A percentile compares a stretch with the other conserved stretches of the same genome.
Conservation (phyloP, 53 echinoderm and acorn worm species). For the Luidia sarsii region DNA sequence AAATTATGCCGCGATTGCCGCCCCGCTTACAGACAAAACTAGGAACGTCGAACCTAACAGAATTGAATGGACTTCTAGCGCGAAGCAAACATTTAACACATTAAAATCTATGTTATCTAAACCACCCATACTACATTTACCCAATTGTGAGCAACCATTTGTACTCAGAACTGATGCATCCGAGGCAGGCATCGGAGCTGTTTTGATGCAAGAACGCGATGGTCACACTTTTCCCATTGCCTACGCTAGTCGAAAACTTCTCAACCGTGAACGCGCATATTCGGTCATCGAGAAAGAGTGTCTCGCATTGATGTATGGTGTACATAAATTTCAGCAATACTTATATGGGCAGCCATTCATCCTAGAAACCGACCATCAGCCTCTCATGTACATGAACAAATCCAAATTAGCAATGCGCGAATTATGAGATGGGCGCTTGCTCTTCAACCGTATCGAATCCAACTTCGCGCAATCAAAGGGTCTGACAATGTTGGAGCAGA, state of each 20-base stretch:
- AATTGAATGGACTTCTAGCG: too few relatives aligned
- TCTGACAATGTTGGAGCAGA: conserved; percentile 71
- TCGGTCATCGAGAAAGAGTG: conserved; percentile 64
- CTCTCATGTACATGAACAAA: conserved; percentile 42
- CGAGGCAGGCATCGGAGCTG: conserved; percentile 52
- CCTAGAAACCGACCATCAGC: conserved; percentile 60
- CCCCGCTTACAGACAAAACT: too few relatives aligned
- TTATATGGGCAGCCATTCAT: conserved; percentile 55
- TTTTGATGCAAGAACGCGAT: conserved; percentile 58
- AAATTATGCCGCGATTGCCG: too few relatives aligned
- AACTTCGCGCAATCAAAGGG: conserved; percentile 48
- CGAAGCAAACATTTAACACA: too few relatives aligned
- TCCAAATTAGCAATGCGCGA: conserved; percentile 42
- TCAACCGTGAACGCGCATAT: conserved; percentile 42
- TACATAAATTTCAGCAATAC: conserved; percentile 58
- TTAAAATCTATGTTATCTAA: too few relatives aligned
- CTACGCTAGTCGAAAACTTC: conserved; percentile 62
- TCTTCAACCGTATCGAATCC: too few relatives aligned
- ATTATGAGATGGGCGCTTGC: too few relatives aligned
- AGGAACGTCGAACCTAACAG: too few relatives aligned
- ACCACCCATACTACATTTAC: too few relatives aligned
- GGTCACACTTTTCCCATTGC: conserved; percentile 52
- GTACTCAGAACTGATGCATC: conserved; percentile 61
- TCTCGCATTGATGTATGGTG: conserved; percentile 64
- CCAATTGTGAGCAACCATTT: conserved; percentile 46